Evolutionary conservation across 2,888 invertebrate species (phyloP).

Genomic region (Cryptophagus acutangulus): DNA sequence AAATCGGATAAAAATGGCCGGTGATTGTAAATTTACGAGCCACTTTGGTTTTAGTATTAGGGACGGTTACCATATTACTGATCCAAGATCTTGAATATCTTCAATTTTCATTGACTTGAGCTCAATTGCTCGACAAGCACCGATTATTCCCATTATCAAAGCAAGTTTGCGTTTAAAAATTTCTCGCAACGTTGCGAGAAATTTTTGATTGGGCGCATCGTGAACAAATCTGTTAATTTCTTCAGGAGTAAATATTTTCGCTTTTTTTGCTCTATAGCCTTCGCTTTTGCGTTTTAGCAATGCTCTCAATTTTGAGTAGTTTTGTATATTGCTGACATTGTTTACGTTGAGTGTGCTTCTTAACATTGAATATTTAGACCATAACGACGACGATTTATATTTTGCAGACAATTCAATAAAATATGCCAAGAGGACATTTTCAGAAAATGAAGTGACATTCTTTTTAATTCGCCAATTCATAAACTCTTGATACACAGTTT

Average conservation of each 20-base stretch:
- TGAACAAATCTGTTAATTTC: conserved; percentile 25
- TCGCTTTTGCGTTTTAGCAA: conserved; percentile 31
- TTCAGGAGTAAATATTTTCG: conserved; percentile 29
- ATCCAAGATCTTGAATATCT: too few relatives aligned
- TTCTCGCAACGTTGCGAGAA: conserved; percentile 17
- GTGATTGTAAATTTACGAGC: too few relatives aligned
- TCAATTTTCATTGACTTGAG: too few relatives aligned
- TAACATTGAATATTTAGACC: conserved; percentile 23
- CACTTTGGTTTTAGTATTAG: too few relatives aligned
- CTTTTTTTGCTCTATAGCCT: conserved; percentile 33
- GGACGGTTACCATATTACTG: too few relatives aligned
- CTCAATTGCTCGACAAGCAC: too few relatives aligned
- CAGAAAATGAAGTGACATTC: conserved; percentile 19
- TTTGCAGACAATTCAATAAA: conserved; percentile 20
- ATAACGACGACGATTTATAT: conserved; percentile 22
- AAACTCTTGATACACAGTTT: conserved; percentile 20
- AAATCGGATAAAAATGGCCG: too few relatives aligned
- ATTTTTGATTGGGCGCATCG: conserved; percentile 19
- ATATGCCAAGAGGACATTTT: conserved; percentile 23
- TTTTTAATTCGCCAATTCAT: conserved; percentile 21
- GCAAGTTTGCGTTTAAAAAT: too few relatives aligned
- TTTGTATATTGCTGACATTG: conserved; percentile 19
- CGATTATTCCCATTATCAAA: too few relatives aligned
- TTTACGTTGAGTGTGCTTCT: conserved; percentile 20
- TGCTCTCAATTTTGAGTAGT: conserved; percentile 18